Evolutionary conservation across 2,113 vertebrate species (phyloP).

Genomic region (Elephantulus edwardii): DNA sequence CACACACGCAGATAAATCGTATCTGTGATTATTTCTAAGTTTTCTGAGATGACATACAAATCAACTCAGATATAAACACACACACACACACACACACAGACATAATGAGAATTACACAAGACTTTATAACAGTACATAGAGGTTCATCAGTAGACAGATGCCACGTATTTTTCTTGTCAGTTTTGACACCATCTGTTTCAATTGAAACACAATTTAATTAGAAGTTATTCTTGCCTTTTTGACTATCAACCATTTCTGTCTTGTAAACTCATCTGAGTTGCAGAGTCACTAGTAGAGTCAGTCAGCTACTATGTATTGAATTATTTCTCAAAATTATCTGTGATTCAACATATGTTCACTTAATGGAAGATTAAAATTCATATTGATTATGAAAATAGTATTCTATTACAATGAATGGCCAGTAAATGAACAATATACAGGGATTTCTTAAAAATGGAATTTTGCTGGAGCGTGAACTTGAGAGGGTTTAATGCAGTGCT

Average conservation of each 20-base stretch:
- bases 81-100: neutral
- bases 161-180: neutral
- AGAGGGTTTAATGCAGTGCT: neutral
- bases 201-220: slow-evolving; percentile 1
- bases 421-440: neutral
- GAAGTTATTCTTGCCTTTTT: slow-evolving; percentile 9
- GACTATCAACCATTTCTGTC: neutral
- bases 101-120: neutral
- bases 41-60: neutral
- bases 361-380: neutral
- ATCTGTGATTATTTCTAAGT: neutral
- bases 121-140: neutral
- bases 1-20: neutral
- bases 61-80: neutral
- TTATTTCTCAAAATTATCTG: slow-evolving; percentile 36
- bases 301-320: neutral
- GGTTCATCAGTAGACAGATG: neutral
- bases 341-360: slow-evolving; percentile 15
- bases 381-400: slow-evolving; percentile 43
- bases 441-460: slow-evolving; percentile 64
- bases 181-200: neutral
- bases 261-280: neutral
- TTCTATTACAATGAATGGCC: slow-evolving; percentile 38
- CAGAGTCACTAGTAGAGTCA: neutral
- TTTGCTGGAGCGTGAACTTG: slow-evolving; percentile 56